Base-by-base conservation (phyloP, 1,140 invertebrate species). In the Drosophila grimshawi region DNA sequence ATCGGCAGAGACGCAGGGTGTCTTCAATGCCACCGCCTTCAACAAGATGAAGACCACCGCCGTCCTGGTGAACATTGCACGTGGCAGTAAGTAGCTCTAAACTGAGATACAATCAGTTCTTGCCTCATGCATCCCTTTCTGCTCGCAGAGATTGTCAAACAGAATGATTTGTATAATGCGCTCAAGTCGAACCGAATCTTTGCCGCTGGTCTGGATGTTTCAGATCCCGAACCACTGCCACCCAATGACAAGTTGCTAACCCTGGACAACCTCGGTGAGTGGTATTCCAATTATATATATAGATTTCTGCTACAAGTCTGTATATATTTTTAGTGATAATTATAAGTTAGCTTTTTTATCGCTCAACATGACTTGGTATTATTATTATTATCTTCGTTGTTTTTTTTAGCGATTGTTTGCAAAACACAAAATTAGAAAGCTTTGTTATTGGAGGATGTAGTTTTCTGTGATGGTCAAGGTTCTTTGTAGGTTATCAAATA, bases 151-250 rank as follows among this genome's bases (percentile, higher is more conserved):
- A 93, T 97, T 55, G 96, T 98, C 0, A 95, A 98, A 88, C 97
- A 97, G 81, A 92, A 95, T 60, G 97, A 96, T 57, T 93, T 98
- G 37, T 95, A 97, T 68, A 93, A 95, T 78, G 97, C 97, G 4
- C 93, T 99, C 8, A 94, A 96, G 86, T 94, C 93, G 51, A 94
- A 95, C 30, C 93, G 94, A 69, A 98, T 99, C 68, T 94, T 95
- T 88, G 96, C 95, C 30, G 98, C 98, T n/a, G 98, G 98, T 3
- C 93, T 99, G 10, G 98, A 99, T 94, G 98, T 99, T 0, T 98
- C 96, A 83, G 95, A 95, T 56, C 98, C 98, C 0, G 98, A 99
- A 93, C 98, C 98, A 3, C 92, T 99, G 37, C 96, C 97, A 19
- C 80, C 95, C 2, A 95, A 97, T 86, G 95, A 95, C 93, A 95